Base-by-base conservation (phyloP, 1,140 invertebrate genomes). In the Telenomus remus region DNA sequence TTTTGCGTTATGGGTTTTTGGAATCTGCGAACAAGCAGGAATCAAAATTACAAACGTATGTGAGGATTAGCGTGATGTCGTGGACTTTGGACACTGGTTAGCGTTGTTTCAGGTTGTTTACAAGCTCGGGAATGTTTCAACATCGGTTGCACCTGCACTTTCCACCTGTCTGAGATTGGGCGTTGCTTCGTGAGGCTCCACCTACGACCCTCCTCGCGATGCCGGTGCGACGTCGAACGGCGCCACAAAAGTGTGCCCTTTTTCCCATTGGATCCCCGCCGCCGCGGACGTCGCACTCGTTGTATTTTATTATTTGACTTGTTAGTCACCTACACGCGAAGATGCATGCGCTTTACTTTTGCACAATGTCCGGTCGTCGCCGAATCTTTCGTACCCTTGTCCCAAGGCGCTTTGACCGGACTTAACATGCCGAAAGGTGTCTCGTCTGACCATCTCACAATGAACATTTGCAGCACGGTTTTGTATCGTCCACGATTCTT, bases 231-330 rank as follows among this genome's bases (percentile, higher is more conserved):
- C 76, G 76, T 73, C 61, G 49, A 73, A 68, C 74, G 65, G 57
- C 66, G 63, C 70, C 54, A 74, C 74, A 54, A 33, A 66, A 68
- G 53, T 76, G 72, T 74, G 61, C 65, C 50, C 56, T 74, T 69
- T 73, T 76, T 71, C 61, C 47, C 73, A 79, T 79, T 79, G 78
- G 78, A 74, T 72, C 74, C 69, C 78, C 78, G 60, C 78, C 74
- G 69, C 56, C 71, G 63, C 60, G 43, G 42, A 37, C 63, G 55
- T 65, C 34, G 50, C 49, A 49, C 50, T 68, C 73, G 70, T 64
- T 76, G 61, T 76, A 79, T 79, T 79, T 79, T 79, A 79, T 76
- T 79, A 79, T 79, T 79, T 69, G 61, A 71, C 78, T 79, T 76
- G 78, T 73, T 73, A 79, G 69, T 75, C 72, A 76, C 73, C 72